A percentile compares a stretch with the other conserved stretches of the same genome.
These are phyloP conservation scores for Lagria hirta DNA, from an alignment of 2,888 invertebrate species.

Conservation along the genomic window DNA sequence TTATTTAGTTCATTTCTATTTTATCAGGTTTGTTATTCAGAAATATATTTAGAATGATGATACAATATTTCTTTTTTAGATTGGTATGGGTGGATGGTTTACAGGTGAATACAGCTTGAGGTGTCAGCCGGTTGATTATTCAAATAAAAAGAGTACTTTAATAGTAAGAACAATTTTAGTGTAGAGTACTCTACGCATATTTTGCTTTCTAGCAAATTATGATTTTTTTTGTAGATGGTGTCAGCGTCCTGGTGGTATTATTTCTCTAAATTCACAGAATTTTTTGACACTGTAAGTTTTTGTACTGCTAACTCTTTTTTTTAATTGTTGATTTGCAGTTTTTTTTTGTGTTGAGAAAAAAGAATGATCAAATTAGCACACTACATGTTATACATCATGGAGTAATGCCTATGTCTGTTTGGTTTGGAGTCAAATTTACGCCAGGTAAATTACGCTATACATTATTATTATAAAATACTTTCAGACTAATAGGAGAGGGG, in stretches of 20 bases:
- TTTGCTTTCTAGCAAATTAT: slow-evolving; percentile 6
- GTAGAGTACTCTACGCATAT: neutral
- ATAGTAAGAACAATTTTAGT: slow-evolving; percentile 69
- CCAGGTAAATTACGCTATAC: slow-evolving; percentile 70
- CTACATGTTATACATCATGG: slow-evolving; percentile 96
- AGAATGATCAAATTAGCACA: slow-evolving; percentile 88
- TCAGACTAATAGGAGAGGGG: too few species aligned
- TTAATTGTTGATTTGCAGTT: slow-evolving; percentile 63
- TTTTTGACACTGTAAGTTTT: slow-evolving; percentile 87
- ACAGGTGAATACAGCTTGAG: slow-evolving; percentile 92
- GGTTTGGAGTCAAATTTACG: slow-evolving; percentile 96
- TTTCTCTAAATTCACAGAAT: slow-evolving; percentile 94
- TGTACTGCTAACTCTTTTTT: neutral
- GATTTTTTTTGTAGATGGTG: slow-evolving; percentile 75
- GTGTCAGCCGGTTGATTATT: slow-evolving; percentile 97
- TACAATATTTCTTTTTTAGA: slow-evolving; percentile 65
- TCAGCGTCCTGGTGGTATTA: slow-evolving; percentile 95
- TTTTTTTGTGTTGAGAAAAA: slow-evolving; percentile 94
- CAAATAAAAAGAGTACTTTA: slow-evolving; percentile 85
- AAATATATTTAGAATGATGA: neutral
- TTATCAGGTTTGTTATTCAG: slow-evolving; percentile 76
- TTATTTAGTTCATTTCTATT: slow-evolving; percentile 88
- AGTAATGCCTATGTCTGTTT: slow-evolving; percentile 96
- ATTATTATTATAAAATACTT: too few species aligned
- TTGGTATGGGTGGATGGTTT: slow-evolving; percentile 90